Conservation (phyloP, 2,113 vertebrate genomes). For the Lasiurus cinereus region DNA sequence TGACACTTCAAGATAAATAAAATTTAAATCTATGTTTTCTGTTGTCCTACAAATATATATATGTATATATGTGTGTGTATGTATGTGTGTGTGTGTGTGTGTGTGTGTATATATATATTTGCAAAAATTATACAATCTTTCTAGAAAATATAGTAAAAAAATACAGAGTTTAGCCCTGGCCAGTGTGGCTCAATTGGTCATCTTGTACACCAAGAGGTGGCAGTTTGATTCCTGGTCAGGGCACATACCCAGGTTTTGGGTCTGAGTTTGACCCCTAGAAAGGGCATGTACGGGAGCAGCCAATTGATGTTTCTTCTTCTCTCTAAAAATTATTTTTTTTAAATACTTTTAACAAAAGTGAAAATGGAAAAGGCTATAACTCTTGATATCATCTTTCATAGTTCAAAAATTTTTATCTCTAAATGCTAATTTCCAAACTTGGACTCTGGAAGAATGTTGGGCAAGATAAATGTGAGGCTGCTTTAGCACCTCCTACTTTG, state of each 20-base stretch:
- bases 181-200: too few species aligned
- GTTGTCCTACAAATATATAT: not conserved
- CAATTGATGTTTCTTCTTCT: too few species aligned
- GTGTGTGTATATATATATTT: not conserved
- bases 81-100: too few species aligned
- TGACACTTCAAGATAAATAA: not conserved
- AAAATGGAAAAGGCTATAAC: conserved; percentile 4
- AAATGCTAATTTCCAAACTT: conserved; percentile 31
- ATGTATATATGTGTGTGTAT: too few species aligned
- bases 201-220: too few species aligned
- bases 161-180: not conserved
- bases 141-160: not conserved
- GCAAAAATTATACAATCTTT: conserved; percentile 26
- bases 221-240: too few species aligned
- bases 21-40: not conserved
- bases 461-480: not conserved
- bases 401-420: conserved; percentile 50
- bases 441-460: conserved; percentile 47
- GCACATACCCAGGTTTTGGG: too few species aligned
- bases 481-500: not conserved
- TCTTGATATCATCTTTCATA: conserved; percentile 11
- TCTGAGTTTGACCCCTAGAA: too few species aligned
- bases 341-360: not conserved
- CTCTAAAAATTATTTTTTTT: too few species aligned
- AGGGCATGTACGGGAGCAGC: too few species aligned